Conservation (phyloP, 2,113 vertebrate species). For the Myiozetetes cayanensis region DNA sequence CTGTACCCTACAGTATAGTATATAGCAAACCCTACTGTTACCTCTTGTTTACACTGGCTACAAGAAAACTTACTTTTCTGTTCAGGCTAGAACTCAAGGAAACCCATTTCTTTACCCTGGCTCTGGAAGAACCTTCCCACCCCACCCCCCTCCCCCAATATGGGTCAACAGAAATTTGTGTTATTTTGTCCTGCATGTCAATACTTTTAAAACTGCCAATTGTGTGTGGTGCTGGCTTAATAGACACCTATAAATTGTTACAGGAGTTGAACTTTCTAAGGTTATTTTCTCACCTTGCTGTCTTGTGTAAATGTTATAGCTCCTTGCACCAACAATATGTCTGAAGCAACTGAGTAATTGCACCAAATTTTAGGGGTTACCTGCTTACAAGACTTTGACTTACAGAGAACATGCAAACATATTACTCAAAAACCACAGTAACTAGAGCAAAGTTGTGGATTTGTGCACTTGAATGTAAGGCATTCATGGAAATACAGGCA, state of each 20-base stretch:
- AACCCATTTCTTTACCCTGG: slow-evolving; percentile 13
- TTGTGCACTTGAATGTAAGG: neutral
- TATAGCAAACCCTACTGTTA: neutral
- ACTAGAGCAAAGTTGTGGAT: neutral
- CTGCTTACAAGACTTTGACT: neutral
- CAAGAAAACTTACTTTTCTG: neutral
- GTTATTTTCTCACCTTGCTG: neutral
- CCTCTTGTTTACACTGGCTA: neutral
- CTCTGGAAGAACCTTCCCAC: neutral
- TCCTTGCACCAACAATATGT: neutral
- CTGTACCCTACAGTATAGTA: neutral
- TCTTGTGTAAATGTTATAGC: neutral
- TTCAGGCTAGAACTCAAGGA: slow-evolving; percentile 13
- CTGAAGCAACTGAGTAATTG: neutral
- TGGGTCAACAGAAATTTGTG: neutral
- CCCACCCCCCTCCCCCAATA: no score
- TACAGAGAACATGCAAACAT: neutral
- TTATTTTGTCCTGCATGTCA: neutral
- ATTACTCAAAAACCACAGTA: neutral
- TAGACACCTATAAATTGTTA: neutral
- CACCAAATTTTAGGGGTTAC: neutral
- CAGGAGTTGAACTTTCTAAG: neutral
- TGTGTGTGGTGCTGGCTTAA: neutral
- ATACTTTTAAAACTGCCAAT: neutral
- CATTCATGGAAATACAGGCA: neutral